Percentiles rank a stretch among this genome's conserved stretches.
Conservation (phyloP, 2,888 invertebrate genomes). For the Coenonympha glycerion region DNA sequence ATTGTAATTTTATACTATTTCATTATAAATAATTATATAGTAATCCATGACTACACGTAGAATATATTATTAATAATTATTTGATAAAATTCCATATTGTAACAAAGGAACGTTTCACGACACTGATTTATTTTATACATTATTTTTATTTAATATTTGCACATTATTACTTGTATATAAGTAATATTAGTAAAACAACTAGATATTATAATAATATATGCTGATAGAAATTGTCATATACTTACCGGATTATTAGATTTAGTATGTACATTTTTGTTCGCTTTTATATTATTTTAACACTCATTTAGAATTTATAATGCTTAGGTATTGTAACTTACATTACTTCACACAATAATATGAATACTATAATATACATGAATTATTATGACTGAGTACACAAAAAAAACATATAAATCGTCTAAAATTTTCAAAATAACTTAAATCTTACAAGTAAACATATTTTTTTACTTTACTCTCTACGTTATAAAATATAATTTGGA, state of each 20-base stretch:
- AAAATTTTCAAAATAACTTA: background rate
- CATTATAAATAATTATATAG: constrained; percentile 25
- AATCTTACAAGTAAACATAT: background rate
- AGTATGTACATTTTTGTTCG: constrained; percentile 59
- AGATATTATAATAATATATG: constrained; percentile 33
- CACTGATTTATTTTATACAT: constrained; percentile 50
- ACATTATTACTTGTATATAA: constrained; percentile 41
- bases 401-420: background rate
- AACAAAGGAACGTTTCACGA: constrained; percentile 68
- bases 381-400: constrained; percentile 2
- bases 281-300: constrained; percentile 29
- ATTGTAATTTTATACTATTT: constrained; percentile 35
- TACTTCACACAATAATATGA: constrained; percentile 46
- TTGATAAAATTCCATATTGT: constrained; percentile 61
- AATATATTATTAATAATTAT: constrained; percentile 41
- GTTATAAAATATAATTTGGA: too few relatives aligned
- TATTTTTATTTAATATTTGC: constrained; percentile 35
- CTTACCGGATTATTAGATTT: constrained; percentile 46
- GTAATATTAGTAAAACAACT: constrained; percentile 14
- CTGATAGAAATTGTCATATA: constrained; percentile 53
- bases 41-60: constrained; percentile 56
- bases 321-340: constrained; percentile 34
- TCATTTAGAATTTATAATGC: constrained; percentile 60
- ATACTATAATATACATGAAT: background rate
- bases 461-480: too few relatives aligned